A percentile compares a stretch with the other conserved stretches of the same genome.
Evolutionary conservation across 2,113 vertebrate species (phyloP).

Genomic region (Lamprologus lemairii): DNA sequence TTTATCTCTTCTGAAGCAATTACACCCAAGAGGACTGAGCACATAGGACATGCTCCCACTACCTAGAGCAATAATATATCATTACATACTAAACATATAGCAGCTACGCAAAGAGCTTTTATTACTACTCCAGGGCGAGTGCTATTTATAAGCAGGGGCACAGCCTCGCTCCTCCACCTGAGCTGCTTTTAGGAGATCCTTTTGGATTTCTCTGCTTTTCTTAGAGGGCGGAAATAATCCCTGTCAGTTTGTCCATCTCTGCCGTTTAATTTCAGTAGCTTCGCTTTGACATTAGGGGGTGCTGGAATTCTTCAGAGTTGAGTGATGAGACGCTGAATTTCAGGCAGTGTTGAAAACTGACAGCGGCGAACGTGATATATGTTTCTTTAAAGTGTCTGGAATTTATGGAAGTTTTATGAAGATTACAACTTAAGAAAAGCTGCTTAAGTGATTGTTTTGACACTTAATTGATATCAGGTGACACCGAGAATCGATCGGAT

Average conservation of each 20-base stretch:
- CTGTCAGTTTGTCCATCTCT: slow-evolving; percentile 7
- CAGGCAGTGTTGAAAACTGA: neutral
- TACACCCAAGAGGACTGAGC: slow-evolving; percentile 56
- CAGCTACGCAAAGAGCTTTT: slow-evolving; percentile 61
- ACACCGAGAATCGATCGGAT: neutral
- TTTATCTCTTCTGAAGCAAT: slow-evolving; percentile 58
- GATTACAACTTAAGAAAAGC: neutral
- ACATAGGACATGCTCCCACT: slow-evolving; percentile 55
- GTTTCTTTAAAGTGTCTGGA: neutral
- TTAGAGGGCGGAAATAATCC: neutral
- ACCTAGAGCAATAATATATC: slow-evolving; percentile 65
- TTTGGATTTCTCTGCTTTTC: neutral
- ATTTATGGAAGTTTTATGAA: neutral
- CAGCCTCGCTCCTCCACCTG: slow-evolving; percentile 25
- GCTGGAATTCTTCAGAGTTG: slow-evolving; percentile 71
- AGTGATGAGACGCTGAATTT: neutral
- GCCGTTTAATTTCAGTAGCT: slow-evolving; percentile 43
- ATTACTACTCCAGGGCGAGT: slow-evolving; percentile 64
- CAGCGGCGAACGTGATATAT: neutral
- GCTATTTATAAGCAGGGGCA: slow-evolving; percentile 48
- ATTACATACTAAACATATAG: slow-evolving; percentile 63
- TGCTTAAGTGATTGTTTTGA: neutral
- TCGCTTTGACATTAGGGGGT: slow-evolving; percentile 68
- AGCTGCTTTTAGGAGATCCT: neutral
- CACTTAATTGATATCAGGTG: neutral